These are phyloP conservation scores for Epinephelus malabaricus DNA, from an alignment of 2,797 vertebrate species.

Conservation along the genomic window DNA sequence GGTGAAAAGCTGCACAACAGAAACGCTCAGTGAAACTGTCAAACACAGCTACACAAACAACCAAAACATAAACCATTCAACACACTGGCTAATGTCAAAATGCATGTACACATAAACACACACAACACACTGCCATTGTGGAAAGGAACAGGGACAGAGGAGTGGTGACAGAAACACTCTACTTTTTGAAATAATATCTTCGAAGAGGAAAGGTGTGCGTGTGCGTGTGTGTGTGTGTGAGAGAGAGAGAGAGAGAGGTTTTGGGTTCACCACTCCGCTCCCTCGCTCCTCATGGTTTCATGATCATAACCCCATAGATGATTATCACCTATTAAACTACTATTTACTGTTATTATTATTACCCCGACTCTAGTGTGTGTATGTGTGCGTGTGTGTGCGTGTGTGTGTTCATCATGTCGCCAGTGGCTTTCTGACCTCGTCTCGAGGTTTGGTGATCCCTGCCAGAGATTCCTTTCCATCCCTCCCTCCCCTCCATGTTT, in stretches of 20 bases:
- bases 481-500: constrained; percentile 77
- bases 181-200: constrained; percentile 49
- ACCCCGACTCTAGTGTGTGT: constrained; percentile 24
- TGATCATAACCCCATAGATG: constrained; percentile 48
- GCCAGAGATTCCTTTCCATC: constrained; percentile 84
- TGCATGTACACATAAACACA: constrained; percentile 17
- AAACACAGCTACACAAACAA: constrained; percentile 41
- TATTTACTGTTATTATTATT: constrained; percentile 70
- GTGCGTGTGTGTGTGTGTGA: constrained; percentile 33
- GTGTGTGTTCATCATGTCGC: constrained; percentile 75
- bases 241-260: not conserved
- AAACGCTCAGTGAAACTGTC: constrained; percentile 13
- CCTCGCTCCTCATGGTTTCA: constrained; percentile 41
- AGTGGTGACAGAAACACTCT: constrained; percentile 23
- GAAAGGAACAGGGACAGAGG: constrained; percentile 2
- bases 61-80: constrained; percentile 31
- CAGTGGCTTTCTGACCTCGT: constrained; percentile 85
- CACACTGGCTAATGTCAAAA: constrained; percentile 41
- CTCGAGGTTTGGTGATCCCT: constrained; percentile 80
- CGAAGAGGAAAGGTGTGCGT: constrained; percentile 33
- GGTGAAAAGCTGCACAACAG: constrained; percentile 33
- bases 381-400: constrained; percentile 51
- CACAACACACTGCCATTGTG: constrained; percentile 11
- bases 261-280: constrained; percentile 14
- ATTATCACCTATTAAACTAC: constrained; percentile 77